phyloP scores from a whole-genome alignment of 2,888 invertebrate species.

The Oscheius sp. region DNA sequence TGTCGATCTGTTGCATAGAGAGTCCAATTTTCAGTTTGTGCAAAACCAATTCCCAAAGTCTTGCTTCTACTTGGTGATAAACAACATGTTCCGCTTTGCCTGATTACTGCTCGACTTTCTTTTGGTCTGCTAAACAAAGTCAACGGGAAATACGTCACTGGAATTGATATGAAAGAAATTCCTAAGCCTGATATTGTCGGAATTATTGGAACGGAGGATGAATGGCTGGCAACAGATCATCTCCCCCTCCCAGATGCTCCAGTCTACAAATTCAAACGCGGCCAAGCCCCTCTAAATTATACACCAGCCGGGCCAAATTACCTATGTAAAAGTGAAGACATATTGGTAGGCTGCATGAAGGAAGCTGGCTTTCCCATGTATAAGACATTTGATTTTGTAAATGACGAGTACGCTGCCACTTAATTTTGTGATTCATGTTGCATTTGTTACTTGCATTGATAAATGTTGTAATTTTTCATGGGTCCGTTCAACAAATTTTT shows the following conservation, averaged over 20 bases:
- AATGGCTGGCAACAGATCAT: background rate
- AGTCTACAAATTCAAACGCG: background rate
- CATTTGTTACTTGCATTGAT: no score
- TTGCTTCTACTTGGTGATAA: background rate
- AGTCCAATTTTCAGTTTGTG: conserved; percentile 10
- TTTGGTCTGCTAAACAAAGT: background rate
- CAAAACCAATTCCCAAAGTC: background rate
- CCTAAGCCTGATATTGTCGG: background rate
- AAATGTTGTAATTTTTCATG: no score
- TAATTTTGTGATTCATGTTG: background rate
- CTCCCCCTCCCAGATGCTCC: background rate
- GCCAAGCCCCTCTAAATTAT: background rate
- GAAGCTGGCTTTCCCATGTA: background rate
- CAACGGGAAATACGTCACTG: background rate
- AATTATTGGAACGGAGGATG: background rate
- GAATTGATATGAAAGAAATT: background rate
- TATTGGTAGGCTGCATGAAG: background rate
- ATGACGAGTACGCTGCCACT: background rate
- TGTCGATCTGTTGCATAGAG: no score
- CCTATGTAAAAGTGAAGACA: background rate
- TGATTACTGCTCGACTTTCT: conserved; percentile 12
- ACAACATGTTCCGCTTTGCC: background rate
- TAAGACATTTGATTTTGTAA: background rate
- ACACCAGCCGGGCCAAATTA: background rate
- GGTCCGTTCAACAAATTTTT: no score